Percentiles rank a stretch among this genome's conserved stretches.
Evolutionary conservation across 2,113 vertebrate species (phyloP).

Genomic region (Onychostruthus taczanowskii): DNA sequence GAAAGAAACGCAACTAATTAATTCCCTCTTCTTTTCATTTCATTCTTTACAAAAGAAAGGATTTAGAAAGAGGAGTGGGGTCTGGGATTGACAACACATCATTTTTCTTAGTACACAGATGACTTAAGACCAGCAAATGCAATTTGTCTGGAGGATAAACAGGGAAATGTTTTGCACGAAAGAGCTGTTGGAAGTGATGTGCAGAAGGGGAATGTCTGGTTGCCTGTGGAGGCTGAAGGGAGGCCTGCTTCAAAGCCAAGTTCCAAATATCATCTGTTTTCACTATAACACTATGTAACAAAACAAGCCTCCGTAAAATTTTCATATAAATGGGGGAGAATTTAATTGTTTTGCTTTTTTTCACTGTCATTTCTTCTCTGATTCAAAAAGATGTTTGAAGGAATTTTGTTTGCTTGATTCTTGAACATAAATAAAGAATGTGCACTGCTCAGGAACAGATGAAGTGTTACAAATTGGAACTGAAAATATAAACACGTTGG

Average conservation of each 20-base stretch:
- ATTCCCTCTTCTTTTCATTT: background rate
- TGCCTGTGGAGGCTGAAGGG: conserved; percentile 33
- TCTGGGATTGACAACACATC: background rate
- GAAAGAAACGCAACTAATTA: background rate
- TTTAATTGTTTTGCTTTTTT: conserved; percentile 23
- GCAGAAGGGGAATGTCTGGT: conserved; percentile 3
- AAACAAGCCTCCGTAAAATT: conserved; percentile 31
- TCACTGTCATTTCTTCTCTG: background rate
- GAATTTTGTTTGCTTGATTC: conserved; percentile 19
- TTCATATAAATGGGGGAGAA: conserved; percentile 6
- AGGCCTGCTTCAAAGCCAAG: conserved; percentile 31
- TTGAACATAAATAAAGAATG: background rate
- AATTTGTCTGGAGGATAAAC: conserved; percentile 31
- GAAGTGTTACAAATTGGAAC: background rate
- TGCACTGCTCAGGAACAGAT: background rate
- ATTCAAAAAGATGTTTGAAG: conserved; percentile 5
- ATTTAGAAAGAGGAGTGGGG: background rate
- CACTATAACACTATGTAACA: conserved; percentile 50
- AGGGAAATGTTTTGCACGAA: conserved; percentile 5
- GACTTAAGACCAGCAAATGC: background rate
- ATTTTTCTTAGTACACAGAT: background rate
- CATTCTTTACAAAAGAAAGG: background rate
- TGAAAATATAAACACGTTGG: background rate
- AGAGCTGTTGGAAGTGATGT: conserved; percentile 27
- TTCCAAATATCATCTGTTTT: conserved; percentile 64